These are phyloP conservation scores for Uria aalge DNA, from an alignment of 2,113 vertebrate genomes.

Conservation along the genomic window DNA sequence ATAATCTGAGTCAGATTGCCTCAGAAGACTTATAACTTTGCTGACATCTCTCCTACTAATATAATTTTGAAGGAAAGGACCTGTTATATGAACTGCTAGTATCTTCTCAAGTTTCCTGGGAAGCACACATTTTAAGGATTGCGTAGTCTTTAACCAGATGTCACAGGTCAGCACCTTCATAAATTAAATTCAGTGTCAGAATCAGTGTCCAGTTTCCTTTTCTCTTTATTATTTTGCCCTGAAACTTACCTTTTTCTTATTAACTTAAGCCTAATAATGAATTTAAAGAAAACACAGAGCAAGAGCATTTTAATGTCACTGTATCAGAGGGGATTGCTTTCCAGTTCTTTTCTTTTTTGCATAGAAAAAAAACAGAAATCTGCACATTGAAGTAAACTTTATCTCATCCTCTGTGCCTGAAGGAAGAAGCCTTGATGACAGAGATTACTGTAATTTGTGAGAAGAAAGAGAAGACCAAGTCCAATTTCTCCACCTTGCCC, in stretches of 20 bases:
- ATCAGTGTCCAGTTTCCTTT: conserved; percentile 18
- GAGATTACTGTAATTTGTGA: neutral
- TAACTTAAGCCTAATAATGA: neutral
- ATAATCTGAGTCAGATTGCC: neutral
- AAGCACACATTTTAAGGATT: neutral
- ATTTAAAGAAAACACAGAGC: neutral
- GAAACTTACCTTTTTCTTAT: neutral
- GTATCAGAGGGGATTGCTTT: neutral
- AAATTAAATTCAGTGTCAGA: conserved; percentile 42
- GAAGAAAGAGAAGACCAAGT: neutral
- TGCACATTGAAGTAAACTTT: neutral
- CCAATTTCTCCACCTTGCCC: neutral
- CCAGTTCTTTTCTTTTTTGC: neutral
- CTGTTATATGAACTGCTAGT: neutral
- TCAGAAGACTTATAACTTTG: neutral
- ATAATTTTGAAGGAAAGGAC: neutral
- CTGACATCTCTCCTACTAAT: neutral
- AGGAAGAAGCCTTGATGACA: neutral
- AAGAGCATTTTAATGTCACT: neutral
- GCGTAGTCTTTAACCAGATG: neutral
- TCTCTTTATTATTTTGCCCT: conserved; percentile 36
- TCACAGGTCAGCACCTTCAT: conserved; percentile 31
- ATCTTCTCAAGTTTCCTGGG: neutral
- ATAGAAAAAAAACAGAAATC: neutral
- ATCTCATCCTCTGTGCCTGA: neutral